Percentiles rank a stretch among this genome's conserved stretches.
Conservation (phyloP, 1,140 invertebrate species). For the Mya arenaria region DNA sequence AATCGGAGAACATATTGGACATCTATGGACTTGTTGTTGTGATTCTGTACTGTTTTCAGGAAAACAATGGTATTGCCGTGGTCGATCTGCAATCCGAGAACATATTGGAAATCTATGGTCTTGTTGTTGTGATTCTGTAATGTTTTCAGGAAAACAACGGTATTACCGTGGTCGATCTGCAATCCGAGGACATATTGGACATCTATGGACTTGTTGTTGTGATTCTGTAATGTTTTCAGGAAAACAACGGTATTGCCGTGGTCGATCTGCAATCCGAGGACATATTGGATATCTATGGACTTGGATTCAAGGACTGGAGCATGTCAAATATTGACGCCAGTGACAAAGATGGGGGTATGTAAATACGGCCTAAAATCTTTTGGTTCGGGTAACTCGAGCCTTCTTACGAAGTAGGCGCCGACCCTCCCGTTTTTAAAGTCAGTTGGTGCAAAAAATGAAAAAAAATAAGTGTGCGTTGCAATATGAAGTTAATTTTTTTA, state of each 20-base stretch:
- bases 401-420: no score
- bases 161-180: slow-evolving; percentile 65
- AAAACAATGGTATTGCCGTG: slow-evolving; percentile 69
- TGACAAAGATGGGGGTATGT: slow-evolving; percentile 60
- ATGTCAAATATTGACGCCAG: slow-evolving; percentile 52
- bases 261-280: slow-evolving; percentile 56
- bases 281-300: slow-evolving; percentile 55
- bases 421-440: no score
- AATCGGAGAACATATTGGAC: slow-evolving; percentile 38
- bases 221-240: slow-evolving; percentile 62
- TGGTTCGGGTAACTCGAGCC: no score
- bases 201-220: slow-evolving; percentile 61
- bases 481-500: no score
- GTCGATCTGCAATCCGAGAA: slow-evolving; percentile 54
- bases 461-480: no score
- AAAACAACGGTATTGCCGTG: slow-evolving; percentile 69
- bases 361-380: no score
- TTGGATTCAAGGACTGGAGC: slow-evolving; percentile 65
- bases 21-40: slow-evolving; percentile 60
- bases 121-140: no score
- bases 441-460: no score
- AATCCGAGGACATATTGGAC: slow-evolving; percentile 36
- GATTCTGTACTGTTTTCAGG: no score
- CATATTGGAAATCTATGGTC: slow-evolving; percentile 55
- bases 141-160: slow-evolving; percentile 69